Conservation (phyloP, 2,888 invertebrate genomes). For the Pasiphila rectangulata region DNA sequence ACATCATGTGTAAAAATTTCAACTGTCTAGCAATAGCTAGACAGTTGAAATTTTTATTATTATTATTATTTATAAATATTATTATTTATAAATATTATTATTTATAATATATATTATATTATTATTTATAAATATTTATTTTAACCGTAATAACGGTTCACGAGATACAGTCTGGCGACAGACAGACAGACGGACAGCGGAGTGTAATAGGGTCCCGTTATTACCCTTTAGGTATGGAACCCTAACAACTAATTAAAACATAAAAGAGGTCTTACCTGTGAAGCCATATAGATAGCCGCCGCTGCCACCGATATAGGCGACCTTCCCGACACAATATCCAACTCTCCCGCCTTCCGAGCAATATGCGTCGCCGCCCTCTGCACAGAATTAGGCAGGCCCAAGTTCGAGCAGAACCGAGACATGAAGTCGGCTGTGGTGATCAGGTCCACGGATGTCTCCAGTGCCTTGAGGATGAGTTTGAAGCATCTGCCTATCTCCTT, state of each 20-base stretch:
- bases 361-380: conserved; percentile 98
- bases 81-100: no score
- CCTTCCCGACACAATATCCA: conserved; percentile 98
- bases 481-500: conserved; percentile 99
- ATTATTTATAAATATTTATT: no score
- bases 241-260: not conserved
- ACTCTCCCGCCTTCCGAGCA: conserved; percentile 96
- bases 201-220: no score
- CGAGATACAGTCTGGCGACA: no score
- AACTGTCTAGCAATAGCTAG: no score
- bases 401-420: conserved; percentile 98
- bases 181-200: no score
- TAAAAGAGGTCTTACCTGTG: conserved; percentile 83
- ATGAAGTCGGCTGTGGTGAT: conserved; percentile 99
- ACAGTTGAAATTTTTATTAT: no score
- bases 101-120: no score
- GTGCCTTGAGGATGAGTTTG: conserved; percentile 95
- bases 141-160: no score
- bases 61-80: no score
- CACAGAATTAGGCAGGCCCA: conserved; percentile 92
- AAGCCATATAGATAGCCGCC: conserved; percentile 99
- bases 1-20: no score
- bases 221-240: not conserved
- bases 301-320: conserved; percentile 99
- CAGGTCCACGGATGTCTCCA: conserved; percentile 97